These are phyloP conservation scores for Hylia prasina DNA, from an alignment of 2,113 vertebrate genomes.

Conservation along the genomic window DNA sequence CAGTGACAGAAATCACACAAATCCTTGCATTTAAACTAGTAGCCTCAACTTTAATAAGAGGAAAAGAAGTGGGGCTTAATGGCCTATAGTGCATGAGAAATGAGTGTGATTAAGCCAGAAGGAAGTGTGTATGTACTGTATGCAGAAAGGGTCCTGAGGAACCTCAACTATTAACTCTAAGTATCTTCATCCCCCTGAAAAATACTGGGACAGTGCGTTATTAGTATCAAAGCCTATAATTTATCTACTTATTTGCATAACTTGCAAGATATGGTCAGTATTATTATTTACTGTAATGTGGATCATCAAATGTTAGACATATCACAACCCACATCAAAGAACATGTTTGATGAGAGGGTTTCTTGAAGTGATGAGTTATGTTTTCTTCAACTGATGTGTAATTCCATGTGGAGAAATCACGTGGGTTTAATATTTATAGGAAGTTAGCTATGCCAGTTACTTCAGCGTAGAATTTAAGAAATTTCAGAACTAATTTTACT, in stretches of 20 bases:
- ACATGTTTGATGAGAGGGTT: background rate
- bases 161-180: background rate
- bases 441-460: background rate
- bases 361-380: background rate
- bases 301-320: background rate
- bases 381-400: background rate
- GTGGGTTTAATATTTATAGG: background rate
- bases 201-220: background rate
- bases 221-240: background rate
- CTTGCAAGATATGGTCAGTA: background rate
- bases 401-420: background rate
- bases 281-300: background rate
- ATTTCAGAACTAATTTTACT: background rate
- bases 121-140: background rate
- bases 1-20: background rate
- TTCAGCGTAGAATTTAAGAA: background rate
- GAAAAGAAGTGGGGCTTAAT: background rate
- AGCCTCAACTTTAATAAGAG: background rate
- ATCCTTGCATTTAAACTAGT: background rate
- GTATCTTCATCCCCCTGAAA: background rate
- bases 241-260: background rate
- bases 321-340: background rate
- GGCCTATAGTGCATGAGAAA: rapidly evolving
- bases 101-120: background rate
- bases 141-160: background rate